Conservation (phyloP, 2,888 invertebrate species). For the Acrocyrtus sp. region DNA sequence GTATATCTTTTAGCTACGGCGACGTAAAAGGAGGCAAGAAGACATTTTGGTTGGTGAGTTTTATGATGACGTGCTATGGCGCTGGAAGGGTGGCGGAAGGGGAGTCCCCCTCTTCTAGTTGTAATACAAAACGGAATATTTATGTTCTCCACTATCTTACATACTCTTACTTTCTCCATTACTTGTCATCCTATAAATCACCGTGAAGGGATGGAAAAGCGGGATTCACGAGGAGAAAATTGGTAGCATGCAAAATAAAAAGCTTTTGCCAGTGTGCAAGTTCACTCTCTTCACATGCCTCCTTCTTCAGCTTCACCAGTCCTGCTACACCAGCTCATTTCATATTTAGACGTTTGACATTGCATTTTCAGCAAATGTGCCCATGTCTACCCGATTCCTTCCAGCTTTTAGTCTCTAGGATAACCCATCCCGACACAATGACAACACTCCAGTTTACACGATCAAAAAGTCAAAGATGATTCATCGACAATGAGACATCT, state of each 20-base stretch:
- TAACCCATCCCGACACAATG: background rate
- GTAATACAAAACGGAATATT: slow-evolving; percentile 25
- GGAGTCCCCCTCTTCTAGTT: background rate
- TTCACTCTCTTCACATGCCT: too few relatives aligned
- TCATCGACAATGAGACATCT: background rate
- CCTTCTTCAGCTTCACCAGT: too few relatives aligned
- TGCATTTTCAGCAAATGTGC: background rate
- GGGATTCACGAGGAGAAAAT: background rate
- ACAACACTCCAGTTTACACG: background rate
- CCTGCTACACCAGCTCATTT: too few relatives aligned
- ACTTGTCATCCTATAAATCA: slow-evolving; percentile 37
- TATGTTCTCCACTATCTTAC: slow-evolving; percentile 21
- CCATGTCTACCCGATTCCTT: too few relatives aligned
- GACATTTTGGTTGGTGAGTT: background rate
- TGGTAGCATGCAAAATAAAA: background rate
- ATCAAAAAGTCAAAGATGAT: background rate
- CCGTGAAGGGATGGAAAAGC: slow-evolving; percentile 14
- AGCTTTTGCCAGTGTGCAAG: too few relatives aligned
- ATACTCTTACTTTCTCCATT: slow-evolving; percentile 21
- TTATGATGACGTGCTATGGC: background rate
- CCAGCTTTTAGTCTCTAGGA: background rate
- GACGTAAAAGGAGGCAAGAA: too few relatives aligned
- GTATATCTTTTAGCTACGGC: too few relatives aligned
- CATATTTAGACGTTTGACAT: background rate
- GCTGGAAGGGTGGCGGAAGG: background rate